These are phyloP conservation scores for Ceyx margarethae DNA, from an alignment of 2,113 vertebrate genomes.

Conservation along the genomic window DNA sequence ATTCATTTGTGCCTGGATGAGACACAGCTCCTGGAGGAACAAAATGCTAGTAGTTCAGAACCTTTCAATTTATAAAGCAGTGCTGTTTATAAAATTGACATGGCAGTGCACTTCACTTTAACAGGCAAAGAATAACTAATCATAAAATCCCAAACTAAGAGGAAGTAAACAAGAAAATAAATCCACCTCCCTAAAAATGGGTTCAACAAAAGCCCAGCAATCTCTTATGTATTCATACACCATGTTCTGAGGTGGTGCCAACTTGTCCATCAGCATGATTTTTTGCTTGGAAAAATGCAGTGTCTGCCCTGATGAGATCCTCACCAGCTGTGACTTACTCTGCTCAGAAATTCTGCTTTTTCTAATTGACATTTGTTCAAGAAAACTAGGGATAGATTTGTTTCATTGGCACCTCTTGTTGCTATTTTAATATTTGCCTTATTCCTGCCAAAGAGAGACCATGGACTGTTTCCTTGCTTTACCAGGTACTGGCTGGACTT, in stretches of 20 bases:
- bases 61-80: not conserved
- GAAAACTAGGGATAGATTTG: not conserved
- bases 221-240: not conserved
- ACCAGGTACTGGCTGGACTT: conserved; percentile 83
- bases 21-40: not conserved
- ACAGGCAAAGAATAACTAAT: not conserved
- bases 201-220: not conserved
- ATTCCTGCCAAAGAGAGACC: not conserved
- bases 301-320: not conserved
- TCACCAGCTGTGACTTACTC: not conserved
- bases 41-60: not conserved
- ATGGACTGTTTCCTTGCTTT: not conserved
- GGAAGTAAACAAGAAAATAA: not conserved
- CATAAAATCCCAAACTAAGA: not conserved
- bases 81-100: not conserved
- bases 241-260: not conserved
- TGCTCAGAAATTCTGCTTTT: not conserved
- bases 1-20: not conserved
- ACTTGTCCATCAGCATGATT: not conserved
- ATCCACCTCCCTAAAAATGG: not conserved
- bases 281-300: not conserved
- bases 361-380: not conserved
- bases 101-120: not conserved
- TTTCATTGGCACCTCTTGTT: not conserved
- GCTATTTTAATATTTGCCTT: not conserved